Evolutionary conservation across 2,888 invertebrate genomes (phyloP).

Genomic region (Salpingus planirostris): DNA sequence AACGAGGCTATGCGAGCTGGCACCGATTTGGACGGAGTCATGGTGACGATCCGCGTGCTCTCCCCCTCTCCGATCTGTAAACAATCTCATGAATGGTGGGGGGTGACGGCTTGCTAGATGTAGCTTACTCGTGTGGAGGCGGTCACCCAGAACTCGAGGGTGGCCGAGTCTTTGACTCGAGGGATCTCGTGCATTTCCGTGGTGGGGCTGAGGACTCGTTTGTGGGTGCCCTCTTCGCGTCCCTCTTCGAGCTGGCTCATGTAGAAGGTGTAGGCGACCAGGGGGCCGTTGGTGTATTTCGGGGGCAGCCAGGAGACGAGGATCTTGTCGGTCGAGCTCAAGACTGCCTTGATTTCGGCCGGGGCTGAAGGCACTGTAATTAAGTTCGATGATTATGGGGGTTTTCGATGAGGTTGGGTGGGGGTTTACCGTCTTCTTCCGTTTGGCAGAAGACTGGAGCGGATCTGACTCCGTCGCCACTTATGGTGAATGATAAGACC

Average conservation of each 20-base stretch:
- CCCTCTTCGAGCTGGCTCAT: constrained; percentile 73
- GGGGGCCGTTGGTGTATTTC: constrained; percentile 69
- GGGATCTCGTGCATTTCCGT: constrained; percentile 64
- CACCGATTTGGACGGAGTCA: constrained; percentile 68
- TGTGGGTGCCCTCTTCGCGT: constrained; percentile 69
- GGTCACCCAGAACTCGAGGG: constrained; percentile 66
- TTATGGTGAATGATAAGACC: constrained; percentile 78
- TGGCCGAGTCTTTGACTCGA: constrained; percentile 60
- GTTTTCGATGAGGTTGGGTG: neutral
- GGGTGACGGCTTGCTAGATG: too few relatives aligned
- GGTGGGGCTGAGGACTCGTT: constrained; percentile 60
- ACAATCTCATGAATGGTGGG: too few relatives aligned
- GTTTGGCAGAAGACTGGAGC: constrained; percentile 79
- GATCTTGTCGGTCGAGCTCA: constrained; percentile 76
- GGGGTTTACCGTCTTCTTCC: constrained; percentile 64
- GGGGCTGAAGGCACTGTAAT: constrained; percentile 77
- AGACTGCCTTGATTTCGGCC: constrained; percentile 82
- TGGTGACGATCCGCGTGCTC: constrained; percentile 66
- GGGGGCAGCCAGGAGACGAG: constrained; percentile 88
- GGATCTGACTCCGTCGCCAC: constrained; percentile 82
- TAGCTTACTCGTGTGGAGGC: constrained; percentile 69
- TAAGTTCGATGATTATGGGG: constrained; percentile 1
- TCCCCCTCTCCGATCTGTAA: constrained; percentile 67
- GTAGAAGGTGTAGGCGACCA: constrained; percentile 76
- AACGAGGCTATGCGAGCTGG: constrained; percentile 86